A percentile compares a stretch with the other conserved stretches of the same genome.
These are phyloP conservation scores for human DNA, from an alignment of 2,113 vertebrate species.

Conservation along the genomic window GRCh38 chr1:108125001-108125500, in stretches of 20 bases:
- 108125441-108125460: neutral
- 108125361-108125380: neutral
- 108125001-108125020: neutral
- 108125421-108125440: slow-evolving; percentile 24
- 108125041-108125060: neutral
- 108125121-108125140: slow-evolving; percentile 22
- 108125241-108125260: neutral
- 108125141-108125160: neutral
- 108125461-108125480: slow-evolving; percentile 44
- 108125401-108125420: slow-evolving; percentile 10
- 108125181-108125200: neutral
- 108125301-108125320: slow-evolving; percentile 45
- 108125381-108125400: neutral
- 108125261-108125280: slow-evolving; percentile 41
- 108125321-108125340: neutral
- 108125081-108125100: neutral
- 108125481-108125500: neutral
- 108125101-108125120: neutral
- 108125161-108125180: neutral
- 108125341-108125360: slow-evolving; percentile 28
- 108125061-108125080: neutral
- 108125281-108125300: slow-evolving; percentile 39
- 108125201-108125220: slow-evolving; percentile 31
- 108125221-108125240: neutral
- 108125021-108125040: neutral